These are phyloP conservation scores for Epinephelus cyanopodus DNA, from an alignment of 2,113 vertebrate species.

Conservation along the genomic window DNA sequence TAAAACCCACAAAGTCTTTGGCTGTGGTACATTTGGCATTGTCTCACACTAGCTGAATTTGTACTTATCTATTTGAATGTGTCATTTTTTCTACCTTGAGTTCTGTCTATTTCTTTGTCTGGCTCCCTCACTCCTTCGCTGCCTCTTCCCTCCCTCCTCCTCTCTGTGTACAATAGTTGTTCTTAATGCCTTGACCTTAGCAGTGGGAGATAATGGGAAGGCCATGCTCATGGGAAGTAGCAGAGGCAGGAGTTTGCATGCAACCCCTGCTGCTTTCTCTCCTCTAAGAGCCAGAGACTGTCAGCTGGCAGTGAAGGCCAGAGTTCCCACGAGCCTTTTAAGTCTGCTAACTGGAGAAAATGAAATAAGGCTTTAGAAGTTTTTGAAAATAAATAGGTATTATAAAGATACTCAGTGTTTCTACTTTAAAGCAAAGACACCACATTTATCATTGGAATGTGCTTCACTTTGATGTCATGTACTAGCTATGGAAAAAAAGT, in stretches of 20 bases:
- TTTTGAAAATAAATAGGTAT: neutral
- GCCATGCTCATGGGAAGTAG: slow-evolving; percentile 35
- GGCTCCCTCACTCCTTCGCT: slow-evolving; percentile 15
- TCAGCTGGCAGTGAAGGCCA: slow-evolving; percentile 3
- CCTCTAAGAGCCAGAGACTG: slow-evolving; percentile 18
- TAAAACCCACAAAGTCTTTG: neutral
- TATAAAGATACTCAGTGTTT: slow-evolving; percentile 8
- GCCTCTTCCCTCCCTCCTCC: slow-evolving; percentile 4
- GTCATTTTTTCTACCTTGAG: slow-evolving; percentile 1
- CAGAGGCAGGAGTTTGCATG: slow-evolving; percentile 35
- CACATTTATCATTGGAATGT: neutral
- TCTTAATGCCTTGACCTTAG: slow-evolving; percentile 50
- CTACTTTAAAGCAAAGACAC: neutral
- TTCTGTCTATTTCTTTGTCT: slow-evolving; percentile 24
- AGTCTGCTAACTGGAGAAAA: neutral
- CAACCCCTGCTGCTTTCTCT: slow-evolving; percentile 23
- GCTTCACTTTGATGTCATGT: slow-evolving; percentile 1
- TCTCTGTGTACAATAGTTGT: slow-evolving; percentile 36
- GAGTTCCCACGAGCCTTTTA: slow-evolving; percentile 21
- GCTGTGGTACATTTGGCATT: neutral
- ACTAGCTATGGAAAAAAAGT: neutral
- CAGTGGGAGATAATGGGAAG: slow-evolving; percentile 32
- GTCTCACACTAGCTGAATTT: neutral
- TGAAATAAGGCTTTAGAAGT: neutral
- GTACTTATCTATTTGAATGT: neutral